Evolutionary conservation across 2,797 vertebrate genomes (phyloP).

Genomic region (Sandelia bainsii): DNA sequence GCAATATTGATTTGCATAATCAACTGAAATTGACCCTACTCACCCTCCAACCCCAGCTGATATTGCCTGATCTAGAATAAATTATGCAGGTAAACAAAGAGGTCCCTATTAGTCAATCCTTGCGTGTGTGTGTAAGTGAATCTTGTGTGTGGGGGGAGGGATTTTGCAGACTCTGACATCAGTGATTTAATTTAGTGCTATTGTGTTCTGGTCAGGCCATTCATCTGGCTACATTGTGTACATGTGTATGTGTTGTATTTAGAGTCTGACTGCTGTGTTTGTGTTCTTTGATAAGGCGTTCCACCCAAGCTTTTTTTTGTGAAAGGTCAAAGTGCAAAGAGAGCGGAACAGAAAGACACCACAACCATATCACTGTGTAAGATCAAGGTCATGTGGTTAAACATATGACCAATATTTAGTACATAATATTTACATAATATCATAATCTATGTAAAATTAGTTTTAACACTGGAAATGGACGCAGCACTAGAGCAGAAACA

Average conservation of each 20-base stretch:
- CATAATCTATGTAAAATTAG: not conserved
- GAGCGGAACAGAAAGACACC: slow-evolving; percentile 18
- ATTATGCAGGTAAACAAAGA: slow-evolving; percentile 71
- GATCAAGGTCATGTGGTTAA: not conserved
- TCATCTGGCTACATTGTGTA: slow-evolving; percentile 70
- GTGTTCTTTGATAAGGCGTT: slow-evolving; percentile 73
- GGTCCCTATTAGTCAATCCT: slow-evolving; percentile 74
- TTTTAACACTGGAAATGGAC: not conserved
- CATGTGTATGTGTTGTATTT: slow-evolving; percentile 55
- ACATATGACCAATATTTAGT: not conserved
- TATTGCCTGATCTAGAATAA: slow-evolving; percentile 66
- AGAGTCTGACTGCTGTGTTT: slow-evolving; percentile 70
- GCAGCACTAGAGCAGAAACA: not conserved
- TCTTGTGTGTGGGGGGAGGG: slow-evolving; percentile 54
- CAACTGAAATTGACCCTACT: slow-evolving; percentile 69
- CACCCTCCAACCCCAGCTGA: slow-evolving; percentile 52
- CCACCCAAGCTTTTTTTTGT: slow-evolving; percentile 36
- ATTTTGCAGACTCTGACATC: slow-evolving; percentile 74
- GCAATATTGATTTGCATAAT: slow-evolving; percentile 70
- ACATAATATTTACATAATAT: not conserved
- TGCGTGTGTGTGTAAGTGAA: slow-evolving; percentile 56
- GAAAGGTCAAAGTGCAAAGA: slow-evolving; percentile 46
- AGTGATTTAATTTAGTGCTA: slow-evolving; percentile 82
- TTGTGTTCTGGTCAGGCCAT: slow-evolving; percentile 73
- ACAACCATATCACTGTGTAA: not conserved